Evolutionary conservation across 2,888 invertebrate genomes (phyloP).

Genomic region (Drosophila multiciliata): DNA sequence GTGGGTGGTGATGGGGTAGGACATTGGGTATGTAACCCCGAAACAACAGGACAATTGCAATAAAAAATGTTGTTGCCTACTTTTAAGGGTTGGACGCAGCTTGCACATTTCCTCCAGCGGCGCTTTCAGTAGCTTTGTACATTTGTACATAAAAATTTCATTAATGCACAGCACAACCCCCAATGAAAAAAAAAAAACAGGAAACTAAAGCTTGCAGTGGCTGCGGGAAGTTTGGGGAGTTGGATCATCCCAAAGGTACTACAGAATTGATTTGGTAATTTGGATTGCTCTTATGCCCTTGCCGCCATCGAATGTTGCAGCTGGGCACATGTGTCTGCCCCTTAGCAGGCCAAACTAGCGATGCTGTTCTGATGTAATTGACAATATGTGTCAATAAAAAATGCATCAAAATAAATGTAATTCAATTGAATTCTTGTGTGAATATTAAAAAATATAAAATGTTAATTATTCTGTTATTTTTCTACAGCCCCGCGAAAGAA

Average conservation of each 20-base stretch:
- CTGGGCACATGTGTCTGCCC: background rate
- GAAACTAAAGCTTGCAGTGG: slow-evolving; percentile 33
- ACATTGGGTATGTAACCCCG: slow-evolving; percentile 18
- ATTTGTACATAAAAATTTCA: slow-evolving; percentile 72
- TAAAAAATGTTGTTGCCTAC: slow-evolving; percentile 70
- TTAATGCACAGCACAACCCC: slow-evolving; percentile 54
- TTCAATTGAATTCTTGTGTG: background rate
- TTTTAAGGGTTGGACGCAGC: slow-evolving; percentile 70
- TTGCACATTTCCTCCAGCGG: slow-evolving; percentile 56
- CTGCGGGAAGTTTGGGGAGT: background rate
- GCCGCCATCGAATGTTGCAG: background rate
- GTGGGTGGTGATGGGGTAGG: background rate
- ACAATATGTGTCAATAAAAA: background rate
- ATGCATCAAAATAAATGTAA: background rate
- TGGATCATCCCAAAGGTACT: slow-evolving; percentile 50
- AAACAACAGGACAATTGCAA: slow-evolving; percentile 59
- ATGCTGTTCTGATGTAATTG: background rate
- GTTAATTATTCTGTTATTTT: background rate
- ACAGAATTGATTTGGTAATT: slow-evolving; percentile 68
- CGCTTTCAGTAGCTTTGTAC: slow-evolving; percentile 62
- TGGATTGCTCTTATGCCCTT: slow-evolving; percentile 40
- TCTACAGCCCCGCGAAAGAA: background rate
- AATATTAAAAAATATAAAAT: background rate
- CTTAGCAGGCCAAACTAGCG: background rate
- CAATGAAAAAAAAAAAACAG: background rate